Evolutionary conservation across 2,113 vertebrate species (phyloP).

Genomic region (Gymnorhina tibicen): DNA sequence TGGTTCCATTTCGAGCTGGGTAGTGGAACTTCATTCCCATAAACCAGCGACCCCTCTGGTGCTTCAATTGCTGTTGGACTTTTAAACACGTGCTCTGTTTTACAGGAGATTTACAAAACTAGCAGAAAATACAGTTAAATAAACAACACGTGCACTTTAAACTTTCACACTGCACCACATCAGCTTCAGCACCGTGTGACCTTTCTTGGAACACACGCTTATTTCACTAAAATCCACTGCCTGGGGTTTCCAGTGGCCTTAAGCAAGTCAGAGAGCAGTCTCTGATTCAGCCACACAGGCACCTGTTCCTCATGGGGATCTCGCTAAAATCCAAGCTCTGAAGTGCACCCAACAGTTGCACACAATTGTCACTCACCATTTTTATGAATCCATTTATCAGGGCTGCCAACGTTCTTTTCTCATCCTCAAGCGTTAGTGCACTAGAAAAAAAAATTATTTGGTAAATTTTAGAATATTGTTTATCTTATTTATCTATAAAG

Average conservation of each 20-base stretch:
- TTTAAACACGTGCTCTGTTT: not conserved
- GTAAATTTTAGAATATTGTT: not conserved
- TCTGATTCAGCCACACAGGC: not conserved
- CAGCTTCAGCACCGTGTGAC: not conserved
- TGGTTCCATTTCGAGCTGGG: not conserved
- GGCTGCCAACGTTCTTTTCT: conserved; percentile 86
- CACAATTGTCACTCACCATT: conserved; percentile 80
- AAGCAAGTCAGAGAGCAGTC: not conserved
- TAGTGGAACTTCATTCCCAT: not conserved
- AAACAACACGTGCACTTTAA: not conserved
- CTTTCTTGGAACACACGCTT: not conserved
- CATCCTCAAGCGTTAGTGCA: conserved; percentile 93
- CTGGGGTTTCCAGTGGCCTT: not conserved
- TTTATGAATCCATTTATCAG: conserved; percentile 94
- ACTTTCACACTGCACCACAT: not conserved
- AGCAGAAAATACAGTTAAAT: not conserved
- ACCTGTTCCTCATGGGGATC: not conserved
- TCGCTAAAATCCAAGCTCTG: not conserved
- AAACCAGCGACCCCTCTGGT: not conserved
- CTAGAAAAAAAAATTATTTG: conserved; percentile 65
- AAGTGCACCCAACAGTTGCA: not conserved
- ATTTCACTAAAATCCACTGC: not conserved
- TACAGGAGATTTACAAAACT: not conserved
- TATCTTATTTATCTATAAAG: not conserved
- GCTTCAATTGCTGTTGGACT: not conserved